These are phyloP conservation scores for Fukomys damarensis DNA, from an alignment of 2,113 vertebrate genomes.

Conservation along the genomic window DNA sequence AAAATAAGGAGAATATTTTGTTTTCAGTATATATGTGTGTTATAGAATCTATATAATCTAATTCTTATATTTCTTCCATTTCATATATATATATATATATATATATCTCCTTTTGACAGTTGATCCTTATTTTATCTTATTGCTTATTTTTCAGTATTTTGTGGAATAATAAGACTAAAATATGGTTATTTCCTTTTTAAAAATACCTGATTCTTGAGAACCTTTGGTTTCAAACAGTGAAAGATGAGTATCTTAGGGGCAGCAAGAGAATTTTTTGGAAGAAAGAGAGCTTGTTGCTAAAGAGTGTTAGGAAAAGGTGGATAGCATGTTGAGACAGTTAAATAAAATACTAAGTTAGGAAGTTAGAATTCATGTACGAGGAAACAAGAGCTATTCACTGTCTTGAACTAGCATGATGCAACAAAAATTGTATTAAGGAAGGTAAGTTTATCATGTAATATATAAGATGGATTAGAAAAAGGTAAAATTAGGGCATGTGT, in stretches of 20 bases:
- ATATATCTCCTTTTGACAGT: neutral
- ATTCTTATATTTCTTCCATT: slow-evolving; percentile 14
- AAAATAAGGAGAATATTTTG: slow-evolving; percentile 36
- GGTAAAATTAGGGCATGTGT: slow-evolving; percentile 35
- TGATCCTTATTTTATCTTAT: slow-evolving; percentile 28
- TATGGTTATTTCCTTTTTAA: neutral
- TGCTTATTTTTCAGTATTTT: slow-evolving; percentile 10
- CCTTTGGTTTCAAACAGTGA: neutral
- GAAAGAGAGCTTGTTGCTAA: neutral
- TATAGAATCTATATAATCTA: neutral
- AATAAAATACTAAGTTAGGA: neutral
- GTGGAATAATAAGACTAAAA: slow-evolving; percentile 24
- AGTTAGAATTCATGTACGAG: neutral
- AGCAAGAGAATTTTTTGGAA: neutral
- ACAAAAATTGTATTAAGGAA: slow-evolving; percentile 43
- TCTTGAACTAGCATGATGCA: neutral
- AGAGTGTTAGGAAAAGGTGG: neutral
- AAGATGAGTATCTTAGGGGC: neutral
- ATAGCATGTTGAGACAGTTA: neutral
- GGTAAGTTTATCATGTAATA: neutral
- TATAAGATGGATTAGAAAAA: neutral
- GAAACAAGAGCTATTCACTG: neutral
- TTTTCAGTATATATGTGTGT: neutral
- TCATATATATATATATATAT: neutral
- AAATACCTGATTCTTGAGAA: neutral